phyloP scores from a whole-genome alignment of 2,113 vertebrate genomes.

The Sterna hirundo region DNA sequence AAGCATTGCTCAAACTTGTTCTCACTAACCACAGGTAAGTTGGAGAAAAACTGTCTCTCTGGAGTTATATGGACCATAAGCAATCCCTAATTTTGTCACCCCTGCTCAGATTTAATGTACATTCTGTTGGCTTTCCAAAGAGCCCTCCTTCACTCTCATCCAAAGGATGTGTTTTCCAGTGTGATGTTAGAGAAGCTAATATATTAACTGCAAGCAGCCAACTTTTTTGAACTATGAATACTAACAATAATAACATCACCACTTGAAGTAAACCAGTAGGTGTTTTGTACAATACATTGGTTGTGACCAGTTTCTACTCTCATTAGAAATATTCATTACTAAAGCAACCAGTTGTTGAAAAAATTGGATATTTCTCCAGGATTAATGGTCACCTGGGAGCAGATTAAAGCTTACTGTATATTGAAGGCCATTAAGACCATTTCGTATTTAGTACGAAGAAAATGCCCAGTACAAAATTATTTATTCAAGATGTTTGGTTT shows the following conservation, averaged over 20 bases:
- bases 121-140: background rate
- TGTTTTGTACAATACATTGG: background rate
- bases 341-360: background rate
- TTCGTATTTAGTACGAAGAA: constrained; percentile 45
- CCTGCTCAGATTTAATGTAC: background rate
- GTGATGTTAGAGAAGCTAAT: background rate
- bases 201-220: background rate
- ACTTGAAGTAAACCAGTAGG: background rate
- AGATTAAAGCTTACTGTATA: constrained; percentile 35
- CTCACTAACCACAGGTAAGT: background rate
- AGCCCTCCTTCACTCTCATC: background rate
- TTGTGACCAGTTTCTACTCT: background rate
- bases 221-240: background rate
- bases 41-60: background rate
- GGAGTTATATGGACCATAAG: background rate
- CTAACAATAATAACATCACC: background rate
- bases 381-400: constrained; percentile 40
- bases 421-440: constrained; percentile 49
- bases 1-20: background rate
- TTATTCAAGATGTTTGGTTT: background rate
- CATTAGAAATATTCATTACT: background rate
- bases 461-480: background rate
- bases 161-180: background rate
- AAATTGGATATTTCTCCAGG: background rate
- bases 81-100: background rate